Base-by-base conservation (phyloP, 2,888 invertebrate species). In the Ypsolopha sequella region DNA sequence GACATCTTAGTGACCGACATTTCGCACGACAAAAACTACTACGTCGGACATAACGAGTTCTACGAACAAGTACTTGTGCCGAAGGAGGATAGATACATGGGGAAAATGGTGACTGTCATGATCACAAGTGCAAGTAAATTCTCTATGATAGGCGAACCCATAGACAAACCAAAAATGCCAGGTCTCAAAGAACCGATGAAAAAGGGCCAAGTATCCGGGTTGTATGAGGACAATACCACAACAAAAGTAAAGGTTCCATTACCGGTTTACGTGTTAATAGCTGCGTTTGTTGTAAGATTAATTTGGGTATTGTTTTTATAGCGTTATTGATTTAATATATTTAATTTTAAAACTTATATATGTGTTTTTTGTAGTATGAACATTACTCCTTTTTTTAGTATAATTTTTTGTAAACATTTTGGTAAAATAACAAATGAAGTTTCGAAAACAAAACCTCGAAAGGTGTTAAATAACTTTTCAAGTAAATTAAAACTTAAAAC, bases 11-110 rank as follows among this genome's bases (percentile, higher is more conserved):
- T 99, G 0, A 98, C 98, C 0, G 99, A 99, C 76, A 78, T 94
- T 51, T 97, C 98, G 0, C 94, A 95, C 72, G 99, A 99, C 72
- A 93, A 92, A 59, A 89, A 92, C 53, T 93, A 95, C 75, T 97
- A 90, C 68, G 99, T 99, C 7, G 98, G 93, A 0, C 99, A 99
- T 80, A 99, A 98, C 77, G 95, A 97, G 70, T 94, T 81, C 68
- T 99, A 99, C 69, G 97, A 98, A 68, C 99, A 85, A 54, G 92
- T 97, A 0, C 73, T 98, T 52, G 88, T 98, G 0, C 95, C 96
- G 0, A 93, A 94, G 82, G 88, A 90, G 6, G 88, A 92, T 0
- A 89, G 90, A 60, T 91, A 92, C 46, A 89, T 97, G 89, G 98
- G 98, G 0, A 94, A 94, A 68, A 89, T 93, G 73, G 85, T 98